Conservation (phyloP, 1,140 invertebrate species). For the Ephestia elutella region DNA sequence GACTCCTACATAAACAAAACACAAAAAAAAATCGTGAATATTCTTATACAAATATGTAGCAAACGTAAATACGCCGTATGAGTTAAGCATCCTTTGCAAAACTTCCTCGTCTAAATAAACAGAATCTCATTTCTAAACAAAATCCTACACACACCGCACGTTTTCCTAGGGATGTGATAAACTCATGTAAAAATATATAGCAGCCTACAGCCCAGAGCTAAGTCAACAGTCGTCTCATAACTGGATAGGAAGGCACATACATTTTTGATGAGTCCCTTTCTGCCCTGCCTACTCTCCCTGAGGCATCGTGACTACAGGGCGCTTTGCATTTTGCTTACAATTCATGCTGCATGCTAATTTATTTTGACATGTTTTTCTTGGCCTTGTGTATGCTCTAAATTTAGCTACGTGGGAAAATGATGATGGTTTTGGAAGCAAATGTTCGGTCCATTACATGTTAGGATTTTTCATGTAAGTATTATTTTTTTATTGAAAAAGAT, state of each 20-base stretch:
- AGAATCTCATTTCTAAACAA: constrained; percentile 2
- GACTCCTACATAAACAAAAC: no score
- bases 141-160: background rate
- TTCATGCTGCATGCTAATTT: constrained; percentile 5
- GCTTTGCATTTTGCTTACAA: constrained; percentile 8
- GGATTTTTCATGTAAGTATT: no score
- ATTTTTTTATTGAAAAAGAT: no score
- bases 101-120: background rate
- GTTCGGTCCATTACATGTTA: no score
- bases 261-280: constrained; percentile 43
- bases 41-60: background rate
- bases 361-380: constrained; percentile 1
- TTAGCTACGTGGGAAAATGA: background rate
- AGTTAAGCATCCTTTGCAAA: background rate
- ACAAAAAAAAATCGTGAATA: no score
- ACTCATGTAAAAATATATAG: constrained; percentile 4
- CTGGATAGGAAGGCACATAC: constrained; percentile 41
- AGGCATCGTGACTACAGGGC: constrained; percentile 1
- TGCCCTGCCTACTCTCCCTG: constrained; percentile 16
- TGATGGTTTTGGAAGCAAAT: background rate
- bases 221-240: constrained; percentile 56
- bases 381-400: background rate
- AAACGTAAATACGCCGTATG: background rate
- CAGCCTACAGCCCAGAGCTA: constrained; percentile 18
- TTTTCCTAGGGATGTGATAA: constrained; percentile 1